These are phyloP conservation scores for Magallana gigas DNA, from an alignment of 1,140 invertebrate species.

Conservation along the genomic window DNA sequence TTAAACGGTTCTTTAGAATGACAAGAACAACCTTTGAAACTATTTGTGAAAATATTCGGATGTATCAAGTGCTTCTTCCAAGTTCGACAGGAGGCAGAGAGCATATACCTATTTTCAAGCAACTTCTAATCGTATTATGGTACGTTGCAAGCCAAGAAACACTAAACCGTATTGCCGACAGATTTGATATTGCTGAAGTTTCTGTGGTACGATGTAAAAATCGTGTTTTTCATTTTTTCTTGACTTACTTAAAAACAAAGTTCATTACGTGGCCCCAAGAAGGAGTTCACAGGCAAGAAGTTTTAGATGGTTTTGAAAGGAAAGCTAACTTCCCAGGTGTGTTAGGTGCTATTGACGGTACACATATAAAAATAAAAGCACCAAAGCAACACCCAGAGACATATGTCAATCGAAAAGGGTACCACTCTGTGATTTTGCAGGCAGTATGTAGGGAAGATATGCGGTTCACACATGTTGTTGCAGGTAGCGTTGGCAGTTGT, in stretches of 20 bases:
- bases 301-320: constrained; percentile 1
- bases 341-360: constrained; percentile 27
- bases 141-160: constrained; percentile 42
- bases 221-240: constrained; percentile 14
- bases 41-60: too few species aligned
- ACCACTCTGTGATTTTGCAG: constrained; percentile 45
- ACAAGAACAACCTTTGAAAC: too few species aligned
- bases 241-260: background rate
- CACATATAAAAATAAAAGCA: constrained; percentile 47
- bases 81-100: too few species aligned
- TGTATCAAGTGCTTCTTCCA: too few species aligned
- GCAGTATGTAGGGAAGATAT: constrained; percentile 51
- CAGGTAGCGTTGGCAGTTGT: constrained; percentile 48
- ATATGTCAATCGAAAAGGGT: constrained; percentile 57
- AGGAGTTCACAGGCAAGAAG: background rate
- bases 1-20: too few species aligned
- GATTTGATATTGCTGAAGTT: constrained; percentile 30
- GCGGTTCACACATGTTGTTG: constrained; percentile 49
- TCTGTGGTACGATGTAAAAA: constrained; percentile 17
- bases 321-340: constrained; percentile 52
- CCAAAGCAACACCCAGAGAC: constrained; percentile 55
- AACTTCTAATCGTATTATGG: constrained; percentile 28
- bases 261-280: background rate
- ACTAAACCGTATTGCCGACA: constrained; percentile 12
- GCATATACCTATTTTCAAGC: background rate